phyloP scores from a whole-genome alignment of 2,113 vertebrate genomes.

The Salvelinus alpinus region DNA sequence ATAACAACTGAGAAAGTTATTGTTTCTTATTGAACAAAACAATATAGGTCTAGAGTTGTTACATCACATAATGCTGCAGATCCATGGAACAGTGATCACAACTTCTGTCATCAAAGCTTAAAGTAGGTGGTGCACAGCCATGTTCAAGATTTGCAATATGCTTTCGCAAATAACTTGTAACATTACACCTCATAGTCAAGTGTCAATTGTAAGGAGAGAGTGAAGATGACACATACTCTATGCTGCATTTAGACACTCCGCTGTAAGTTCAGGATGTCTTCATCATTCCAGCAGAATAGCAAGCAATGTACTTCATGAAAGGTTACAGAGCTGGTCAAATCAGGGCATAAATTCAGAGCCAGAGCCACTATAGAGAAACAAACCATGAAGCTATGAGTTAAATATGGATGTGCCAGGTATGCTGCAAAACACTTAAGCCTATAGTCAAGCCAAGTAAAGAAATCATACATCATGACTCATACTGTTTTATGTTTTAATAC shows the following conservation, averaged over 20 bases:
- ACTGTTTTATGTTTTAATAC: background rate
- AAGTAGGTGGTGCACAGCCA: background rate
- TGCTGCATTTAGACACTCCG: slow-evolving; percentile 17
- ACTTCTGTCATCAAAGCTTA: background rate
- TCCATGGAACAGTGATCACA: background rate
- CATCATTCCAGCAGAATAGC: slow-evolving; percentile 10
- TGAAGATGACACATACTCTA: slow-evolving; percentile 49
- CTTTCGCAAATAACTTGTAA: slow-evolving; percentile 5
- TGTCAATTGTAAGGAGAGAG: slow-evolving; percentile 17
- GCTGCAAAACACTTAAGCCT: slow-evolving; percentile 39
- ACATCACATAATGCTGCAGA: background rate
- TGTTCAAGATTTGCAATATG: background rate
- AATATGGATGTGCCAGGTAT: slow-evolving; percentile 34
- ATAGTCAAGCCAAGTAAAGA: slow-evolving; percentile 40
- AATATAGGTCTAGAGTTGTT: background rate
- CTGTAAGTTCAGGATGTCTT: slow-evolving; percentile 14
- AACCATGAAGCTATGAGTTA: slow-evolving; percentile 1
- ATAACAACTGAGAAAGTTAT: too few species aligned
- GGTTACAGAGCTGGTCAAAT: background rate
- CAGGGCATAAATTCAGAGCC: background rate
- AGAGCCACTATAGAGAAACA: background rate
- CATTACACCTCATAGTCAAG: slow-evolving; percentile 15
- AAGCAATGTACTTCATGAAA: background rate
- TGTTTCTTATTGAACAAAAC: too few species aligned
- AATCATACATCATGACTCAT: slow-evolving; percentile 25